Conservation (phyloP, 2,113 vertebrate species). For the Corydoras maculifer region DNA sequence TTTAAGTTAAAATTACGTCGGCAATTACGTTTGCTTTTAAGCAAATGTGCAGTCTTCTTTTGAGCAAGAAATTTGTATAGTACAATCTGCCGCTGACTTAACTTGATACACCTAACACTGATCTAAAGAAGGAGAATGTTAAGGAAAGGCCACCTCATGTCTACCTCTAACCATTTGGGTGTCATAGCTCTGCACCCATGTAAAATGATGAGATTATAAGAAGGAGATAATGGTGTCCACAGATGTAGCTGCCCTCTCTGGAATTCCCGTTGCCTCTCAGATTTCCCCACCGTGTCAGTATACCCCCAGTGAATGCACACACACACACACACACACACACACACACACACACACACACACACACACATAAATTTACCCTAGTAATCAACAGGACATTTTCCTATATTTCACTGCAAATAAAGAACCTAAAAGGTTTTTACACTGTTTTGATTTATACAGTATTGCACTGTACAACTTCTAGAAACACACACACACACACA, state of each 20-base stretch:
- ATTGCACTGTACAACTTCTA: no score
- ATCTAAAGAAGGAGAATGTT: neutral
- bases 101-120: neutral
- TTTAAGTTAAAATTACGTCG: no score
- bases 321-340: slow-evolving; percentile 26
- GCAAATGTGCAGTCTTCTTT: no score
- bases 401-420: no score
- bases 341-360: slow-evolving; percentile 8
- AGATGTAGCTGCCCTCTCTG: slow-evolving; percentile 65
- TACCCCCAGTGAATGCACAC: slow-evolving; percentile 33
- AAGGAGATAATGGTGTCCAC: slow-evolving; percentile 62
- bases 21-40: no score
- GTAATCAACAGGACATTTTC: neutral
- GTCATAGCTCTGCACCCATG: slow-evolving; percentile 20
- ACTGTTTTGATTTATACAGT: neutral
- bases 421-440: neutral
- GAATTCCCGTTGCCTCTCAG: slow-evolving; percentile 64
- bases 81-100: neutral
- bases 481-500: neutral
- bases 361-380: slow-evolving; percentile 1
- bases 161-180: neutral
- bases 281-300: slow-evolving; percentile 56
- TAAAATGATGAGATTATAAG: slow-evolving; percentile 58
- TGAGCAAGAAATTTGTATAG: no score
- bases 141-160: slow-evolving; percentile 3